Base-by-base conservation (phyloP, 2,113 vertebrate species). In the Atrichornis clamosus region DNA sequence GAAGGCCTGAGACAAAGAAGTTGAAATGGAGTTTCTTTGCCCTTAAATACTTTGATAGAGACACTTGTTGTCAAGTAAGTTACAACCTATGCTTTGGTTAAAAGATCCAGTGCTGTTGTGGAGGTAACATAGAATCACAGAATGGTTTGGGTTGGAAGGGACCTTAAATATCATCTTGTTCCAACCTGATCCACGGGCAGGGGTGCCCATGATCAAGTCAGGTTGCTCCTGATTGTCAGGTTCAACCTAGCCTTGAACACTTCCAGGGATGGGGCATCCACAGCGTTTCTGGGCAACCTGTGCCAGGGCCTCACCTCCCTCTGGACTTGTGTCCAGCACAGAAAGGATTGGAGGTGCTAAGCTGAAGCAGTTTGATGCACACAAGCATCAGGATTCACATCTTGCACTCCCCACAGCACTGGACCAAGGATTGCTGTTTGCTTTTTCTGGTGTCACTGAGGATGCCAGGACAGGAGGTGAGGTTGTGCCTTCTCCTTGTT, bases 181-280 rank as follows among this genome's bases (percentile, higher is more conserved):
- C 63, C 18, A 55, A 23, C 9, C 10, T 37, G 41, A 35, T 47
- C 55, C n/a, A 35, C 19, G n/a, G n/a, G 24, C 26, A 55, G 47
- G 42, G 33, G 39, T 39, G 44, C 23, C 35, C 33, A 21, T 3
- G 30, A 47, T 27, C 47, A 69, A 47, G 3, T 46, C n/a, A 30
- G 41, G 47, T 4, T 62, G 15, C 22, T 76, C 32, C 42, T 53
- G 33, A n/a, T n/a, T n/a, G 24, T 20, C 24, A 19, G 0, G 0
- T 50, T 27, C 10, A 52, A 3, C 19, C 23, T 39, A 28, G 13
- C 52, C 23, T 52, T 53, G n/a, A 26, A 11, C 17, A 23, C 14
- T 77, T 55, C 15, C 22, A 69, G 41, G 37, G 32, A 6, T 84
- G 56, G 22, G 41, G 7, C n/a, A 63, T 13, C 35, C 56, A 49